phyloP scores from a whole-genome alignment of 1,140 invertebrate genomes.

The Phortica variegata region DNA sequence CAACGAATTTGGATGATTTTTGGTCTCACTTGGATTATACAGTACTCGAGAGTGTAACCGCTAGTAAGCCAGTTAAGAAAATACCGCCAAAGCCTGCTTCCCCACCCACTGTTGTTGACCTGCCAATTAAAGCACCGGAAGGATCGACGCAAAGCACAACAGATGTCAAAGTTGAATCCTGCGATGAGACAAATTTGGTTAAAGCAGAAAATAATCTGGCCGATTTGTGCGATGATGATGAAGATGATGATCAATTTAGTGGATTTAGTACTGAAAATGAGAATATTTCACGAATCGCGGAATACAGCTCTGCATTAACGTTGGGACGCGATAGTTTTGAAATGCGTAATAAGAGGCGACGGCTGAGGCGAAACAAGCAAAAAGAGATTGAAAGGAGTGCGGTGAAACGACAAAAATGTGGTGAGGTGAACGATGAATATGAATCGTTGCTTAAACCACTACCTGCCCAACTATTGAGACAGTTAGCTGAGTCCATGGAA shows the following conservation, averaged over 20 bases:
- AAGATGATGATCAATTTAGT: constrained; percentile 15
- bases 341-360: constrained; percentile 29
- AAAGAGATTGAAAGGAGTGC: constrained; percentile 7
- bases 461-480: neutral
- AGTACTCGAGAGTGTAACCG: constrained; percentile 58
- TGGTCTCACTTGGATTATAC: constrained; percentile 71
- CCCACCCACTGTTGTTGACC: constrained; percentile 48
- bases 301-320: constrained; percentile 40
- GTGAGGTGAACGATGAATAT: neutral
- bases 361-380: constrained; percentile 33
- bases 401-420: neutral
- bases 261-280: constrained; percentile 31
- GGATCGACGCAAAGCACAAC: constrained; percentile 10
- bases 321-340: constrained; percentile 23
- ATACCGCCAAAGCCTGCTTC: constrained; percentile 35
- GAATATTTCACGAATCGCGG: constrained; percentile 31
- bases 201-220: constrained; percentile 3
- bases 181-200: constrained; percentile 4
- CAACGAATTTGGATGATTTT: constrained; percentile 69
- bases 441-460: neutral
- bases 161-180: constrained; percentile 26
- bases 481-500: constrained; percentile 40
- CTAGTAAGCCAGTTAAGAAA: constrained; percentile 29
- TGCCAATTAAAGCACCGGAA: constrained; percentile 19
- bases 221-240: constrained; percentile 6